Conservation (phyloP, 2,113 vertebrate genomes). For the Nesospiza acunhae region DNA sequence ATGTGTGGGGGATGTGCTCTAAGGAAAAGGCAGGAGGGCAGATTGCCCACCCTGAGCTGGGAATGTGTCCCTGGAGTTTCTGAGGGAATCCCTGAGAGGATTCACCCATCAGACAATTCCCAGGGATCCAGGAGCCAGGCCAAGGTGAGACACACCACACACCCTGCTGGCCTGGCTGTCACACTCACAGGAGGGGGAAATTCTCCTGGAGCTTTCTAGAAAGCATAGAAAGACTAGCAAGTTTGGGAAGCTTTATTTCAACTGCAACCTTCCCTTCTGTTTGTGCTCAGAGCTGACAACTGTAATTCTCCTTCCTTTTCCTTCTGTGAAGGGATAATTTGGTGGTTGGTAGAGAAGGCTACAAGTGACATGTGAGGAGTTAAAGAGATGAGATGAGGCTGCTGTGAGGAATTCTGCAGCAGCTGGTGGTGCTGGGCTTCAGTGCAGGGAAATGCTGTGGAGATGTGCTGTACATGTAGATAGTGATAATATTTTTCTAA, state of each 20-base stretch:
- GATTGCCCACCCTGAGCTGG: neutral
- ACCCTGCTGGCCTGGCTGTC: neutral
- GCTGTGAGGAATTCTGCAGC: neutral
- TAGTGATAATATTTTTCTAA: neutral
- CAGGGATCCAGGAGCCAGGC: neutral
- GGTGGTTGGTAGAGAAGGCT: neutral
- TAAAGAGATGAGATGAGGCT: neutral
- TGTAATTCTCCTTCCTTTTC: constrained; percentile 27
- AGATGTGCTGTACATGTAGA: neutral
- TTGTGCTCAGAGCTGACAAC: neutral
- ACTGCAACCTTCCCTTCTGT: neutral
- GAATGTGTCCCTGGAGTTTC: neutral
- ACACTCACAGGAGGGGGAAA: neutral
- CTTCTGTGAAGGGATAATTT: constrained; percentile 22
- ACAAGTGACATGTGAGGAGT: neutral
- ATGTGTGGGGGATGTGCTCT: neutral
- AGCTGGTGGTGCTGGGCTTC: neutral
- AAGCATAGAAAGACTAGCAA: neutral
- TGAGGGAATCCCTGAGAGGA: neutral
- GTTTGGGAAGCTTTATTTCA: neutral
- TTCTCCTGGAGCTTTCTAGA: neutral
- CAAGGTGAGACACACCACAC: neutral
- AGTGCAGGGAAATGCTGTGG: neutral
- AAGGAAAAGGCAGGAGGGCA: neutral
- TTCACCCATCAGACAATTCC: neutral